Conservation (phyloP, 2,113 vertebrate species). For the Malurus elegans region DNA sequence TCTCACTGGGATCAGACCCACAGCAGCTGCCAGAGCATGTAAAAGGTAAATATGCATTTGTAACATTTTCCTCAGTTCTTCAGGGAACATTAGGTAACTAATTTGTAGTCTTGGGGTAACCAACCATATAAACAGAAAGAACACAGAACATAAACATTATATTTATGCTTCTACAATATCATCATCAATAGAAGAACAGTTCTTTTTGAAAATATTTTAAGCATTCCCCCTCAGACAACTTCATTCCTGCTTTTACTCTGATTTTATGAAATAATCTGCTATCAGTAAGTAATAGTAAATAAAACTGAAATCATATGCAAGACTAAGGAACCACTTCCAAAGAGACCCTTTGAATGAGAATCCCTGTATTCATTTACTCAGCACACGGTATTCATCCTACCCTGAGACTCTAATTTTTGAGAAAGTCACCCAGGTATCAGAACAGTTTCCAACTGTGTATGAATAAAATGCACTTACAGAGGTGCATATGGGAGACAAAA, state of each 20-base stretch:
- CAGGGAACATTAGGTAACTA: neutral
- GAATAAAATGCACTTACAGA: neutral
- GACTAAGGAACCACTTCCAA: neutral
- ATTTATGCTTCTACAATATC: neutral
- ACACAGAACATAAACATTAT: rapidly evolving
- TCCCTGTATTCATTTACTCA: neutral
- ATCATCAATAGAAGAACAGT: neutral
- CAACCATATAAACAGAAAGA: neutral
- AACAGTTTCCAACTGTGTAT: neutral
- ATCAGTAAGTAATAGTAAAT: neutral
- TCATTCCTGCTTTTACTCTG: neutral
- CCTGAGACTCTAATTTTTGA: neutral
- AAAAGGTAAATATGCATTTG: neutral
- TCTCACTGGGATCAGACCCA: neutral
- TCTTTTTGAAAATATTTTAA: neutral
- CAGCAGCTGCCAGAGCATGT: neutral
- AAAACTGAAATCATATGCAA: neutral
- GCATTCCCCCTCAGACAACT: neutral
- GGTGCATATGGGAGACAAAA: neutral
- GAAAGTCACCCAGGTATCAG: neutral
- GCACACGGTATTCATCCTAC: neutral
- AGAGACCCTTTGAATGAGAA: neutral
- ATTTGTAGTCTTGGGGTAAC: neutral
- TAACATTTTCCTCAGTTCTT: neutral
- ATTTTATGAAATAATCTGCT: neutral